phyloP scores from a whole-genome alignment of 2,113 vertebrate genomes.

The Apteryx mantelli region DNA sequence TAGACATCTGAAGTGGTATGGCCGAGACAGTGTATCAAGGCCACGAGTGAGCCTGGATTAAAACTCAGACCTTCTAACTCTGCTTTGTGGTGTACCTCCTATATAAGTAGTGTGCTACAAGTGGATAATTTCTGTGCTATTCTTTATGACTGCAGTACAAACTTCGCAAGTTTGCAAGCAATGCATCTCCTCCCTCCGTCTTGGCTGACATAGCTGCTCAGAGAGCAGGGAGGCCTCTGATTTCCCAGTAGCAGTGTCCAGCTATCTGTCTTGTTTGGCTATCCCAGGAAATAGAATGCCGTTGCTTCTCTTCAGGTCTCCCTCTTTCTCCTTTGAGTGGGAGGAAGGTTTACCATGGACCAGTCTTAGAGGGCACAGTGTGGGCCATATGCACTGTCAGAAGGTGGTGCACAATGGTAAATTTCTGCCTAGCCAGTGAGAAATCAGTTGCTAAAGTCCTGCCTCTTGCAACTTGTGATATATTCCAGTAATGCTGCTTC shows the following conservation, averaged over 20 bases:
- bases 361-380: not conserved
- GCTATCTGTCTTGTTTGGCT: not conserved
- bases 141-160: not conserved
- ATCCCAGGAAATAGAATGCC: not conserved
- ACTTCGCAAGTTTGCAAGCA: not conserved
- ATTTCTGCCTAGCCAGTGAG: not conserved
- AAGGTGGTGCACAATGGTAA: not conserved
- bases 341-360: not conserved
- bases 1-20: not conserved
- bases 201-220: not conserved
- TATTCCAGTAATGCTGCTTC: not conserved
- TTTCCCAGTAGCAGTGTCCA: not conserved
- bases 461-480: not conserved
- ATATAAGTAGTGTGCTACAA: not conserved
- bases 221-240: not conserved
- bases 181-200: not conserved
- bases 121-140: not conserved
- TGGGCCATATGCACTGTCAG: not conserved
- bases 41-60: not conserved
- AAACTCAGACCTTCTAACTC: not conserved
- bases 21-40: not conserved
- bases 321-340: not conserved
- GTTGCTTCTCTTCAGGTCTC: not conserved
- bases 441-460: not conserved
- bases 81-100: not conserved